phyloP scores from a whole-genome alignment of 2,888 invertebrate genomes.

The Dexiosoma caninum region DNA sequence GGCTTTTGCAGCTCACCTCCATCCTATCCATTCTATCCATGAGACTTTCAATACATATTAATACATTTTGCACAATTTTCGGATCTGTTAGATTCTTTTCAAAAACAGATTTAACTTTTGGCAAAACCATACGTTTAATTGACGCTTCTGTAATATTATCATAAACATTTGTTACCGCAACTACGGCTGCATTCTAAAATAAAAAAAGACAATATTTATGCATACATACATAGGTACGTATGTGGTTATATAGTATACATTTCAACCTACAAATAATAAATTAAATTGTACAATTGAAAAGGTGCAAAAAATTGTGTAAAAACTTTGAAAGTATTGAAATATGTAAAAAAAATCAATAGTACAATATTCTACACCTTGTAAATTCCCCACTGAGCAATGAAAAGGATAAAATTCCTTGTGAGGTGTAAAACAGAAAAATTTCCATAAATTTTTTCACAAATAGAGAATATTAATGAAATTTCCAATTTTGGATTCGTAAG shows the following conservation, averaged over 20 bases:
- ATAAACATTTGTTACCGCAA: conserved; percentile 90
- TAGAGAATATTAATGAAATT: not conserved
- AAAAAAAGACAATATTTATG: too few species aligned
- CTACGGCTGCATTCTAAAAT: conserved; percentile 89
- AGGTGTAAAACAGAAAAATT: too few species aligned
- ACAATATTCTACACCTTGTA: not conserved
- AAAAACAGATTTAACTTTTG: conserved; percentile 88
- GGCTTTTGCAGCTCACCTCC: conserved; percentile 78
- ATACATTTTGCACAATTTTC: conserved; percentile 87
- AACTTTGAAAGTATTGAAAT: not conserved
- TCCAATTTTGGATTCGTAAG: not conserved
- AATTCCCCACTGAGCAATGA: not conserved
- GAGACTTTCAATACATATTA: conserved; percentile 88
- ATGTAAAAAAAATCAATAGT: conserved; percentile 1
- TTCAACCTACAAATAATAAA: not conserved
- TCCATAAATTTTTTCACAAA: conserved; percentile 1
- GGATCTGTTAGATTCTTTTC: conserved; percentile 89
- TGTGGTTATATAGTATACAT: too few species aligned
- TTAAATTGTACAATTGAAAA: not conserved
- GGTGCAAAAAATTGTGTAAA: not conserved
- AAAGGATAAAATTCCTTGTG: not conserved
- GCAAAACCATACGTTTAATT: conserved; percentile 88
- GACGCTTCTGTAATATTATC: conserved; percentile 90
- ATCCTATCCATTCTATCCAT: conserved; percentile 90
- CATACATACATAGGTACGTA: too few species aligned